Conservation (phyloP, 92 coral and sea anemone genomes). For the Porites lobata region DNA sequence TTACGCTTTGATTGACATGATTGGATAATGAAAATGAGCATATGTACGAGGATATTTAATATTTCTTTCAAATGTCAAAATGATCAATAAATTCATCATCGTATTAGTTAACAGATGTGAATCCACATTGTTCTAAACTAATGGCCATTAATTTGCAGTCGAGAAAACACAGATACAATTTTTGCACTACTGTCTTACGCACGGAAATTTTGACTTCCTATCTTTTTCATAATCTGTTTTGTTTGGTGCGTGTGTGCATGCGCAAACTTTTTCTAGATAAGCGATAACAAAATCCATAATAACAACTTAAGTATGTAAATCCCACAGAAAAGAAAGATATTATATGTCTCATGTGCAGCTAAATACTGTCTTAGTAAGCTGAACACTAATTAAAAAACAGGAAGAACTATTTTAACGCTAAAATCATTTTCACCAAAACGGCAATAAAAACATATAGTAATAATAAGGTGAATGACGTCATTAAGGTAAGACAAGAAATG, state of each 20-base stretch:
- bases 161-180: neutral
- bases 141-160: too few species aligned
- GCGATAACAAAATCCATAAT: slow-evolving; percentile 2
- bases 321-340: neutral
- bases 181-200: neutral
- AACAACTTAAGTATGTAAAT: neutral
- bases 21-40: too few species aligned
- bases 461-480: neutral
- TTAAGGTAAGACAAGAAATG: neutral
- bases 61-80: neutral
- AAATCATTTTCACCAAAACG: too few species aligned
- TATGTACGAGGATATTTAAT: neutral
- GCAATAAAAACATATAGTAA: too few species aligned
- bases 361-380: neutral
- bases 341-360: neutral
- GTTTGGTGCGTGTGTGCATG: neutral
- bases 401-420: too few species aligned
- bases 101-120: neutral
- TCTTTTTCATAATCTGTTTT: neutral
- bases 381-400: too few species aligned
- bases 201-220: neutral
- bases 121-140: too few species aligned
- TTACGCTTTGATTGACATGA: too few species aligned
- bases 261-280: neutral
- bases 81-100: neutral